phyloP scores from a whole-genome alignment of 2,888 invertebrate species.

The Cataglyphis altisquamis region DNA sequence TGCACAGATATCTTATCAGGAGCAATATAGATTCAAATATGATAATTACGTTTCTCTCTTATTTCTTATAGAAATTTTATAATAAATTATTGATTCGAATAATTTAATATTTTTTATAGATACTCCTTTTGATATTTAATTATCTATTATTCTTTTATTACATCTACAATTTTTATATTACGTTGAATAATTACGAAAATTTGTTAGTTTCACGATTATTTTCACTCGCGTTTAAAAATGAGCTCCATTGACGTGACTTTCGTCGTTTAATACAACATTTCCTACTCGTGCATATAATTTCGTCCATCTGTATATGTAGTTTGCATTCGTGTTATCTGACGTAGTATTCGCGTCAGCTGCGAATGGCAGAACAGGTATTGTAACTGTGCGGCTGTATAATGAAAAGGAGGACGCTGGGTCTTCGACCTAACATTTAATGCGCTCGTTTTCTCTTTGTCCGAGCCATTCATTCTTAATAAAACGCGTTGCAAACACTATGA shows the following conservation, averaged over 20 bases:
- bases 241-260: neutral
- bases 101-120: neutral
- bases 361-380: conserved; percentile 57
- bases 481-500: conserved; percentile 9
- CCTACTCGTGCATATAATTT: conserved; percentile 23
- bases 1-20: neutral
- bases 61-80: neutral
- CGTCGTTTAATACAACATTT: conserved; percentile 22
- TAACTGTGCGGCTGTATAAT: conserved; percentile 25
- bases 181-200: neutral
- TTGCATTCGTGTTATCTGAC: conserved; percentile 30
- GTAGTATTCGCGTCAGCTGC: conserved; percentile 36
- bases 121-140: neutral
- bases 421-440: conserved; percentile 37
- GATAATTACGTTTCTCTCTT: neutral
- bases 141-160: neutral
- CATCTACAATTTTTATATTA: neutral
- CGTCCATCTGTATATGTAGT: conserved; percentile 11
- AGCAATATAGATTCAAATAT: neutral
- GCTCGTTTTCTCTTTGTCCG: conserved; percentile 30
- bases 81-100: neutral
- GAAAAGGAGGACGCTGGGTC: conserved; percentile 52
- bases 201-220: neutral
- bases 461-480: conserved; percentile 52
- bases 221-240: neutral